phyloP scores from a whole-genome alignment of 1,140 invertebrate genomes.

The Mya arenaria region DNA sequence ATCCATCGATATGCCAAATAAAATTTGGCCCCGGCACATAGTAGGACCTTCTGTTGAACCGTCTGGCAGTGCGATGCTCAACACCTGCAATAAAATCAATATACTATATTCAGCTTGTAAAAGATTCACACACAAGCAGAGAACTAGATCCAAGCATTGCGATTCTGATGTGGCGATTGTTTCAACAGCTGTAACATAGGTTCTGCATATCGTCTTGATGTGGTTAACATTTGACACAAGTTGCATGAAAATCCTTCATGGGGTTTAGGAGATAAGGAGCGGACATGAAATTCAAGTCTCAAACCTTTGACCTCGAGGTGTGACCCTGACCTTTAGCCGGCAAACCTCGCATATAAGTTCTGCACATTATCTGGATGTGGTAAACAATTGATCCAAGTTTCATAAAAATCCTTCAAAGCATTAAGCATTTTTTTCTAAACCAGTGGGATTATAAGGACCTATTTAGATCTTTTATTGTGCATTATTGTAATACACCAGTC shows the following conservation, averaged over 20 bases:
- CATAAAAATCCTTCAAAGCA: no score
- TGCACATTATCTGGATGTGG: no score
- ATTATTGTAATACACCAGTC: conserved; percentile 9
- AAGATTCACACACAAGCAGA: conserved; percentile 19
- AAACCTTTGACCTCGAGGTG: no score
- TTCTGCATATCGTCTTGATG: no score
- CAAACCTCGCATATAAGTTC: conserved; percentile 1
- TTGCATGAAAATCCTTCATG: background rate
- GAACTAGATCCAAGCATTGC: conserved; percentile 10
- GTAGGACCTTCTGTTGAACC: conserved; percentile 21
- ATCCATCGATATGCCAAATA: conserved; percentile 25
- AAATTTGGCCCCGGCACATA: conserved; percentile 6
- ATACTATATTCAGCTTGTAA: no score
- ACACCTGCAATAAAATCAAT: background rate
- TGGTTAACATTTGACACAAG: conserved; percentile 10
- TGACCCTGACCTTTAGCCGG: background rate
- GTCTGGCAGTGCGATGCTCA: conserved; percentile 18
- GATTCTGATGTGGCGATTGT: conserved; percentile 7
- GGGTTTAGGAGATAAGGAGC: no score
- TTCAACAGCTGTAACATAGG: conserved; percentile 6
- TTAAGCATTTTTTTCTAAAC: background rate
- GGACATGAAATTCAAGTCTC: conserved; percentile 3
- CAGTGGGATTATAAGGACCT: background rate
- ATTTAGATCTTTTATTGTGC: conserved; percentile 11
- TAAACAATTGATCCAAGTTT: no score